Evolutionary conservation across 2,797 vertebrate species (phyloP).

Genomic region (Aselliscus stoliczkanus): DNA sequence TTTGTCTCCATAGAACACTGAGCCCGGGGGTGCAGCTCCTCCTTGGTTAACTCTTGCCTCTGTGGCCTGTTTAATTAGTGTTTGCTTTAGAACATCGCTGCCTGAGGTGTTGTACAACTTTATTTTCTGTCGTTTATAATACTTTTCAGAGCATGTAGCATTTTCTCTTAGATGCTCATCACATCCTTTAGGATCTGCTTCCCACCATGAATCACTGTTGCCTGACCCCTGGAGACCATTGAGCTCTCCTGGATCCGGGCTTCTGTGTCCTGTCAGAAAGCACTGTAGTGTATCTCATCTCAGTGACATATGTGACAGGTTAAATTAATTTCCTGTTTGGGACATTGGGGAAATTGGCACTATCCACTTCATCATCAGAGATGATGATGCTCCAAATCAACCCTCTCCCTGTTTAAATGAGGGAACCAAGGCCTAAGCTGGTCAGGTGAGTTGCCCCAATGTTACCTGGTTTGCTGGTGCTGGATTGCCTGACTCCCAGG

Average conservation of each 20-base stretch:
- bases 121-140: neutral
- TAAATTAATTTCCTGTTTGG: slow-evolving; percentile 1
- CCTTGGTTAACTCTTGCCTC: neutral
- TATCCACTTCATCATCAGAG: neutral
- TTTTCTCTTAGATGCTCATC: neutral
- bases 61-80: neutral
- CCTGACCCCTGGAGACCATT: neutral
- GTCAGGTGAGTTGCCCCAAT: neutral
- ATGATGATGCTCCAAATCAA: neutral
- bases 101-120: neutral
- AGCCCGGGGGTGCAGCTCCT: neutral
- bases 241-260: neutral
- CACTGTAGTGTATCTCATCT: neutral
- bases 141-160: neutral
- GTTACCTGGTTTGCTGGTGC: neutral
- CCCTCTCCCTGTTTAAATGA: neutral
- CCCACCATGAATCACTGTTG: neutral
- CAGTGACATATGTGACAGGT: neutral
- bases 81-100: neutral
- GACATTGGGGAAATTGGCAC: neutral
- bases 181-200: neutral
- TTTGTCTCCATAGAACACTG: neutral
- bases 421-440: neutral
- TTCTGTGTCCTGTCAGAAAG: neutral
- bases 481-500: neutral